Evolutionary conservation across 2,113 vertebrate genomes (phyloP).

Genomic region (Anseranas semipalmata): DNA sequence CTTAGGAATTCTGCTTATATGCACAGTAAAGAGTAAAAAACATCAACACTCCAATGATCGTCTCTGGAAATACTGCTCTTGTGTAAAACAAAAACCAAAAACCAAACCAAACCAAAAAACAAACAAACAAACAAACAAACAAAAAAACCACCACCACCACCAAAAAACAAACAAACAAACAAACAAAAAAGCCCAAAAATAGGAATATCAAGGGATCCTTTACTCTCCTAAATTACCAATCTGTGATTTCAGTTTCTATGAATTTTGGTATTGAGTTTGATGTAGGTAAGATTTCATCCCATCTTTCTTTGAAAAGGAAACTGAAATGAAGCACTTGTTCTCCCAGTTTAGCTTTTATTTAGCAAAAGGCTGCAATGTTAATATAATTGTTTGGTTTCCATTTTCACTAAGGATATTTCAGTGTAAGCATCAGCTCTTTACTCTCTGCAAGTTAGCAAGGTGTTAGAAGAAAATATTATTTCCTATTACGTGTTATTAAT

Average conservation of each 20-base stretch:
- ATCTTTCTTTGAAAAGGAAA: neutral
- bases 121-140: too few relatives aligned
- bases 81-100: too few relatives aligned
- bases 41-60: neutral
- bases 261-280: neutral
- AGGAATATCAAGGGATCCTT: neutral
- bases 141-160: too few relatives aligned
- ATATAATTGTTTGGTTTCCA: neutral
- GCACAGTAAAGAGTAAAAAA: neutral
- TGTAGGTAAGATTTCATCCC: neutral
- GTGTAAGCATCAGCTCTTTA: neutral
- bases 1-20: neutral
- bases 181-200: too few relatives aligned
- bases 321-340: neutral
- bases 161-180: too few relatives aligned
- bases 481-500: neutral
- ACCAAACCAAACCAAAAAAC: too few relatives aligned
- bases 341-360: neutral
- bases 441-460: neutral
- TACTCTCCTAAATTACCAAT: neutral
- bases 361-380: neutral
- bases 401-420: neutral
- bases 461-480: neutral
- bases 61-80: neutral
- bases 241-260: neutral